Percentiles rank a stretch among this genome's conserved stretches.
Conservation (phyloP, 1,140 invertebrate genomes). For the Lepidotrigona ventralis region DNA sequence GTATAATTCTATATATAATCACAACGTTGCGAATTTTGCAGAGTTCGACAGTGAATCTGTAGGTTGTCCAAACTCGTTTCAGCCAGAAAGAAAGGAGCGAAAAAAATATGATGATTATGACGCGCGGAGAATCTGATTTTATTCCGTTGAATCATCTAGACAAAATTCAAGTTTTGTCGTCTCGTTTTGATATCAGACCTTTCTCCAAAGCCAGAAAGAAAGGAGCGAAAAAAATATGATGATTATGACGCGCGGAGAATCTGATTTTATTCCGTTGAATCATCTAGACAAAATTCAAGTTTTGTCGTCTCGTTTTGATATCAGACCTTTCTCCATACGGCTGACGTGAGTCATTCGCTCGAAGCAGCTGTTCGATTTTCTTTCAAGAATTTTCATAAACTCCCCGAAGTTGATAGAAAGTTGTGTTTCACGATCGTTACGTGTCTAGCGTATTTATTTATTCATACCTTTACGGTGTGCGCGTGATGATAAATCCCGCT, state of each 20-base stretch:
- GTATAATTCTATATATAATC: too few relatives aligned
- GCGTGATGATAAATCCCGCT: background rate
- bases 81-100: background rate
- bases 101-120: background rate
- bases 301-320: slow-evolving; percentile 14
- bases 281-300: slow-evolving; percentile 12
- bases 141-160: slow-evolving; percentile 2
- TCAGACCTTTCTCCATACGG: background rate
- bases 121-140: background rate
- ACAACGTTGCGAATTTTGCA: too few relatives aligned
- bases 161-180: slow-evolving; percentile 7
- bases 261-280: background rate
- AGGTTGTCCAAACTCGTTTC: background rate
- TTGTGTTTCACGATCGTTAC: background rate
- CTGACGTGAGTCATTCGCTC: slow-evolving; percentile 5
- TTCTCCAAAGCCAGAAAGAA: background rate
- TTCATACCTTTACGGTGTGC: background rate
- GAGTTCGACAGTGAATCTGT: too few relatives aligned
- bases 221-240: background rate
- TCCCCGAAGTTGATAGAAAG: background rate
- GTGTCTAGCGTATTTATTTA: background rate
- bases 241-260: background rate
- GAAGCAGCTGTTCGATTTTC: slow-evolving; percentile 9
- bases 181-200: slow-evolving; percentile 22
- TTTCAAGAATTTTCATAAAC: slow-evolving; percentile 15